A percentile compares a stretch with the other conserved stretches of the same genome.
Conservation (phyloP, 2,888 invertebrate genomes). For the Drosophila acutilabella region DNA sequence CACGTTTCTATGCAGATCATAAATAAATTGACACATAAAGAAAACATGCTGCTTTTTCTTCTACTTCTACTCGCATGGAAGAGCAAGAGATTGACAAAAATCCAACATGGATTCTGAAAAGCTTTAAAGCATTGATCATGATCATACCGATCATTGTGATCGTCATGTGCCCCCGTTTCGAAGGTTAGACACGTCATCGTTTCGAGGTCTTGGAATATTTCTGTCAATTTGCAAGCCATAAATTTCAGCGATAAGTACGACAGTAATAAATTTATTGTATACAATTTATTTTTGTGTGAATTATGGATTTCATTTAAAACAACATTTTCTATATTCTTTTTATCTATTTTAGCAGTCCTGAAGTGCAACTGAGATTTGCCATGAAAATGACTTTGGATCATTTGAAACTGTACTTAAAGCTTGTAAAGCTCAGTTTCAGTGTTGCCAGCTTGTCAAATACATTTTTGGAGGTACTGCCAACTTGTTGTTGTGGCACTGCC, state of each 20-base stretch:
- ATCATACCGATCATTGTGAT: conserved; percentile 6
- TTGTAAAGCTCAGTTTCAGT: too few relatives aligned
- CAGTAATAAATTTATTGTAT: conserved; percentile 59
- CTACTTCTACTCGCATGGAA: conserved; percentile 15
- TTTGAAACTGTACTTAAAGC: too few relatives aligned
- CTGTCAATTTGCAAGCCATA: conserved; percentile 54
- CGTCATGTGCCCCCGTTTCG: conserved; percentile 17
- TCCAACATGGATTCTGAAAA: conserved; percentile 9
- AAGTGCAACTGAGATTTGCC: neutral
- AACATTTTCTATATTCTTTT: neutral
- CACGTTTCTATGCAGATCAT: conserved; percentile 49
- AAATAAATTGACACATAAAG: conserved; percentile 67
- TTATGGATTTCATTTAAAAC: conserved; percentile 12
- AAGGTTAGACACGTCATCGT: conserved; percentile 54
- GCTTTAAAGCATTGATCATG: conserved; percentile 2
- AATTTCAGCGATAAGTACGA: conserved; percentile 64
- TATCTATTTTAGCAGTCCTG: neutral
- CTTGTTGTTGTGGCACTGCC: too few relatives aligned
- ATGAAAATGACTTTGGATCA: too few relatives aligned
- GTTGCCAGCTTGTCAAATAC: too few relatives aligned
- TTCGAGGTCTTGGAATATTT: conserved; percentile 43
- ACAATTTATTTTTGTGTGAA: conserved; percentile 16
- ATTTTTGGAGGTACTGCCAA: too few relatives aligned
- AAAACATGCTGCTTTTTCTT: conserved; percentile 49
- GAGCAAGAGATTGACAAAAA: conserved; percentile 33